Percentiles rank a stretch among this genome's conserved stretches.
phyloP scores from a whole-genome alignment of 2,113 vertebrate species.

The Crotalus tigris region DNA sequence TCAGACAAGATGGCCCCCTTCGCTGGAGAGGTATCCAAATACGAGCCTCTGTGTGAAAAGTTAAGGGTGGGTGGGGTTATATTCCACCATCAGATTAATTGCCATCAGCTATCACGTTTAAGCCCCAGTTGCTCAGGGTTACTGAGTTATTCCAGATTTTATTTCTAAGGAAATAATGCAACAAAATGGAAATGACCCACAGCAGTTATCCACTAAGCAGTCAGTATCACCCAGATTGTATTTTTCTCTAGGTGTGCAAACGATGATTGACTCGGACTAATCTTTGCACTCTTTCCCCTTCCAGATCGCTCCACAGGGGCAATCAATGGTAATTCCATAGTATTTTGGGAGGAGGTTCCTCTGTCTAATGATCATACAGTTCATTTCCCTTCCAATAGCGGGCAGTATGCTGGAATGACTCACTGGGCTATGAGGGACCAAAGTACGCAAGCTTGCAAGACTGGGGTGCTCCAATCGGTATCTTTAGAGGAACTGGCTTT shows the following conservation, averaged over 20 bases:
- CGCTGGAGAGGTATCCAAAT: neutral
- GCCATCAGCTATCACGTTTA: neutral
- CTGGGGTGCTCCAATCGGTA: neutral
- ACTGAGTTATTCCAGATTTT: constrained; percentile 10
- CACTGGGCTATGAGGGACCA: neutral
- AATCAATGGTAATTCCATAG: neutral
- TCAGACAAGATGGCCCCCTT: neutral
- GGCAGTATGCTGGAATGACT: neutral
- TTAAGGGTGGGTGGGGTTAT: neutral
- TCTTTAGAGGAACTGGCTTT: neutral
- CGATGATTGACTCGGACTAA: neutral
- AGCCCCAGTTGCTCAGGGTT: neutral
- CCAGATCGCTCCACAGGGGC: neutral
- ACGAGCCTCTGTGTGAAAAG: neutral
- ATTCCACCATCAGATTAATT: neutral
- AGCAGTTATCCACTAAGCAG: neutral
- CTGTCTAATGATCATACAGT: neutral
- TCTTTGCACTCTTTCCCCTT: neutral
- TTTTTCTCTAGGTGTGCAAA: neutral
- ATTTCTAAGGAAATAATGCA: constrained; percentile 22
- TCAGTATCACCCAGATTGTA: neutral
- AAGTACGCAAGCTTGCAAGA: neutral
- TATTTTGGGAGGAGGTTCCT: neutral
- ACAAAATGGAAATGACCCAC: constrained; percentile 21
- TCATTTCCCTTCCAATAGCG: neutral